phyloP scores from a whole-genome alignment of 2,113 vertebrate genomes.

The Microcebus griseorufus region DNA sequence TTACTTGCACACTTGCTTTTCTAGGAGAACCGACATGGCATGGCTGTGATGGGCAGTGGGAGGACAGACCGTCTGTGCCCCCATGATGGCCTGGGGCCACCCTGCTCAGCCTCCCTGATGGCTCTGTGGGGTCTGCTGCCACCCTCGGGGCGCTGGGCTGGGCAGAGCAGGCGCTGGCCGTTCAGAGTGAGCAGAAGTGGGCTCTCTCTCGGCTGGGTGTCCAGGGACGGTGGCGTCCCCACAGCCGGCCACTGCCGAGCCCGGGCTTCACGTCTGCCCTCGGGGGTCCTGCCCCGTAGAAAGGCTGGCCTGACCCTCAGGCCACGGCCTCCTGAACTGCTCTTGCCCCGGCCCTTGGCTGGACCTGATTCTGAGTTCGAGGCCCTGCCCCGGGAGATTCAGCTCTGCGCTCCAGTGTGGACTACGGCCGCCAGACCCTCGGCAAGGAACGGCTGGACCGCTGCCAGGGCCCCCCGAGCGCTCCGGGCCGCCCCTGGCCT shows the following conservation, averaged over 20 bases:
- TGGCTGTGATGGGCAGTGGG: not conserved
- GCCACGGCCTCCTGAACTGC: not conserved
- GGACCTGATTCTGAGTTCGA: not conserved
- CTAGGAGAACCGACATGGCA: too few species aligned
- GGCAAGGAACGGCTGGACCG: not conserved
- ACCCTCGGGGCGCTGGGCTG: not conserved
- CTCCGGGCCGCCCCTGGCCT: not conserved
- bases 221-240: not conserved
- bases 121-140: not conserved
- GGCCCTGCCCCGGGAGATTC: not conserved
- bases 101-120: not conserved
- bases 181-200: not conserved
- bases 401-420: not conserved
- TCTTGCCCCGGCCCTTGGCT: not conserved
- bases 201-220: not conserved
- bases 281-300: not conserved
- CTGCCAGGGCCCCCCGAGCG: fast-evolving
- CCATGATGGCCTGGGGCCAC: not conserved
- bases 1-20: too few species aligned
- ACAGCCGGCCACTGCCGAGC: not conserved
- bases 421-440: fast-evolving
- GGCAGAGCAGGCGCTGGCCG: not conserved
- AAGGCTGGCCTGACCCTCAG: not conserved
- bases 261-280: not conserved
- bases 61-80: not conserved